Conservation (phyloP, 2,113 vertebrate genomes). For the Cyphomyrus discorhynchus region DNA sequence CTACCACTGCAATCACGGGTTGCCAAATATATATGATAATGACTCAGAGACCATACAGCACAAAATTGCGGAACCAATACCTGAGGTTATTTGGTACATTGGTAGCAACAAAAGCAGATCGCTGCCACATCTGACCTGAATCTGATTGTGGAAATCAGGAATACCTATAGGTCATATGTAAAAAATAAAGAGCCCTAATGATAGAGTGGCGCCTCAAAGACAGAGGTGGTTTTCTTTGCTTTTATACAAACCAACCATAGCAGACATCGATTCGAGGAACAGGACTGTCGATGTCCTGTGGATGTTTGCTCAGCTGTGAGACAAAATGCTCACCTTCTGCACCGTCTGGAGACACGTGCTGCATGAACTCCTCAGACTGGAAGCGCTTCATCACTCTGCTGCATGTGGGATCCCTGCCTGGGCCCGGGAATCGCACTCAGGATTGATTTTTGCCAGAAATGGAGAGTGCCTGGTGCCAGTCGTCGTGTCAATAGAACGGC, state of each 20-base stretch:
- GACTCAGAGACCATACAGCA: conserved; percentile 61
- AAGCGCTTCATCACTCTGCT: neutral
- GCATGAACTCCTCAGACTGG: neutral
- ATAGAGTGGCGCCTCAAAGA: conserved; percentile 55
- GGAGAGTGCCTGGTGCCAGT: neutral
- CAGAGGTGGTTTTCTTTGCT: conserved; percentile 53
- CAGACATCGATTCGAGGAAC: conserved; percentile 48
- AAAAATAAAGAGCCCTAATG: conserved; percentile 35
- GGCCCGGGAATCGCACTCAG: neutral
- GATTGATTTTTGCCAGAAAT: neutral
- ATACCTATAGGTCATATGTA: conserved; percentile 54
- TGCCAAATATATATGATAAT: conserved; percentile 69
- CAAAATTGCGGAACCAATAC: conserved; percentile 45
- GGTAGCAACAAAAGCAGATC: conserved; percentile 68
- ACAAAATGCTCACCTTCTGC: neutral
- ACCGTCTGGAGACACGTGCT: neutral
- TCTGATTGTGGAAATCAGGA: conserved; percentile 66
- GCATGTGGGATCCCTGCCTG: neutral
- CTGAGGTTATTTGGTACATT: conserved; percentile 71
- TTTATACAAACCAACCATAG: conserved; percentile 57
- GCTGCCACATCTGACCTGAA: conserved; percentile 66
- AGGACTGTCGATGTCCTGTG: conserved; percentile 62
- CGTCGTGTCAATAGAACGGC: neutral
- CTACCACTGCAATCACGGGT: conserved; percentile 66
- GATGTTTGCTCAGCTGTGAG: conserved; percentile 44